phyloP scores from a whole-genome alignment of 1,140 invertebrate genomes.

The Pogonomyrmex barbatus region DNA sequence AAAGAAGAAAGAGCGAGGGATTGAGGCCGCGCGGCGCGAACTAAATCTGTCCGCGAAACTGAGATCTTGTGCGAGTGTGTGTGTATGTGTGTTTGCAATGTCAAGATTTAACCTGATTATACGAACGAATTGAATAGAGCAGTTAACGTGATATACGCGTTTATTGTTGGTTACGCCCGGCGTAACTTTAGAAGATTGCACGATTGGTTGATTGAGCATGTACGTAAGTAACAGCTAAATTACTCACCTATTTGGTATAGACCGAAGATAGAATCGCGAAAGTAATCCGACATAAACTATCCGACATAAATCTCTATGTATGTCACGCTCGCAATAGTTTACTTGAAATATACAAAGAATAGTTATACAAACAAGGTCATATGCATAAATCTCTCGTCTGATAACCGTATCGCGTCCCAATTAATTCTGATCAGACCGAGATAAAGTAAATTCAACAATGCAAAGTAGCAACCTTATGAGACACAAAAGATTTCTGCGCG shows the following conservation, averaged over 20 bases:
- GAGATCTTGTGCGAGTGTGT: slow-evolving; percentile 32
- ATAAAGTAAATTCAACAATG: slow-evolving; percentile 24
- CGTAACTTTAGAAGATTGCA: background rate
- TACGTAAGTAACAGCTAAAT: background rate
- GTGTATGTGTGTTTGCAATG: slow-evolving; percentile 20
- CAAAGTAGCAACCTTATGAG: slow-evolving; percentile 32
- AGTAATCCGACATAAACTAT: background rate
- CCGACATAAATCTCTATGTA: background rate
- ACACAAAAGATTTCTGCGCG: slow-evolving; percentile 59
- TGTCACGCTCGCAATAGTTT: background rate
- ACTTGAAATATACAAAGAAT: no score
- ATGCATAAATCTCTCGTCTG: background rate
- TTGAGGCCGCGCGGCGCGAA: slow-evolving; percentile 57
- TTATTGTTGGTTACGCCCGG: background rate
- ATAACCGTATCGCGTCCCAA: background rate
- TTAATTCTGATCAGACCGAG: slow-evolving; percentile 30
- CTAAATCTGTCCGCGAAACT: slow-evolving; percentile 58
- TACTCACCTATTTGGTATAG: background rate
- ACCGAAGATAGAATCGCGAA: background rate
- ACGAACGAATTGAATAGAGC: slow-evolving; percentile 28
- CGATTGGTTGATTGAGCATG: background rate
- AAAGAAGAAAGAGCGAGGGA: slow-evolving; percentile 53
- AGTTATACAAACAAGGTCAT: background rate
- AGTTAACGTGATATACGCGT: slow-evolving; percentile 25
- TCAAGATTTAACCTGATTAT: slow-evolving; percentile 56